Conservation (phyloP, 2,797 vertebrate genomes). For the Lacerta agilis region DNA sequence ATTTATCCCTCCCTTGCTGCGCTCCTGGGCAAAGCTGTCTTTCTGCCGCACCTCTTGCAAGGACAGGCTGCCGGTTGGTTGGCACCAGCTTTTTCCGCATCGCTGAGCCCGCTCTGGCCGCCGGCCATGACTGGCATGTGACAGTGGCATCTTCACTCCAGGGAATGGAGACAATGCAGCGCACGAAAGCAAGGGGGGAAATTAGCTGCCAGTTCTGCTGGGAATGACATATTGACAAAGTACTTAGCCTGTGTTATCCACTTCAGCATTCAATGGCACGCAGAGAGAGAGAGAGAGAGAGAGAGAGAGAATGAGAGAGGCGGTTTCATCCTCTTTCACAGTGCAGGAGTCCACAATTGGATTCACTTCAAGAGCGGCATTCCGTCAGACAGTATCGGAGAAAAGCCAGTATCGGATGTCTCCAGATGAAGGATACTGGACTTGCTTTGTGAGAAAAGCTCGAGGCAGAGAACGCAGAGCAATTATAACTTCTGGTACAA, state of each 20-base stretch:
- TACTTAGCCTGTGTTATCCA: not conserved
- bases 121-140: not conserved
- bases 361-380: conserved; percentile 35
- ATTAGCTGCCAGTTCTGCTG: conserved; percentile 46
- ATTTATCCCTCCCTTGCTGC: no score
- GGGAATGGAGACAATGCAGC: not conserved
- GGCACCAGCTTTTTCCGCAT: not conserved
- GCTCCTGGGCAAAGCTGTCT: no score
- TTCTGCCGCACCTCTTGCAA: not conserved
- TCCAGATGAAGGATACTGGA: conserved; percentile 47
- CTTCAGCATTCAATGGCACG: conserved; percentile 22
- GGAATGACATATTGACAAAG: conserved; percentile 44
- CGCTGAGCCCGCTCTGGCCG: conserved; percentile 2
- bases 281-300: not conserved
- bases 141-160: not conserved
- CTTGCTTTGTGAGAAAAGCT: conserved; percentile 46
- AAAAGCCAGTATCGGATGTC: conserved; percentile 52
- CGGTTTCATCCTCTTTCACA: conserved; percentile 29
- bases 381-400: conserved; percentile 19
- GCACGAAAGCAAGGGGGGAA: conserved; percentile 17
- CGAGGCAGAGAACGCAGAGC: conserved; percentile 59
- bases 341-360: not conserved
- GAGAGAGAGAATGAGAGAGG: conserved; percentile 16
- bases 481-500: conserved; percentile 69
- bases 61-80: conserved; percentile 25